Evolutionary conservation across 1,140 invertebrate species (phyloP).

Genomic region (Trinorchestia longiramus): DNA sequence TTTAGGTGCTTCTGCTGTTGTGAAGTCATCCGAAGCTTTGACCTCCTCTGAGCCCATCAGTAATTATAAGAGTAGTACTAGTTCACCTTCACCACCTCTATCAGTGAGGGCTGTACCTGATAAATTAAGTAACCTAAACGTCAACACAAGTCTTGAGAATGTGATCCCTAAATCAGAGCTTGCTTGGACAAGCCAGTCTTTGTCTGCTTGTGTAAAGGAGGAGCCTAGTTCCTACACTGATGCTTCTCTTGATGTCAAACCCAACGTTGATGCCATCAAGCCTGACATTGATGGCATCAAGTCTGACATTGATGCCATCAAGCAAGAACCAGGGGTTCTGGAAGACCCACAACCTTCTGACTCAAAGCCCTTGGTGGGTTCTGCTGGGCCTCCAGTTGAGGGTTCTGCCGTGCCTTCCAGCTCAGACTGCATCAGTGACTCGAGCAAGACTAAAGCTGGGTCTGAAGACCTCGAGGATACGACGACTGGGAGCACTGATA

Average conservation of each 20-base stretch:
- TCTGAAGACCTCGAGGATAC: neutral
- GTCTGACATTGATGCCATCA: neutral
- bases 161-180: neutral
- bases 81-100: neutral
- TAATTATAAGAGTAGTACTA: neutral
- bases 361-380: neutral
- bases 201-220: neutral
- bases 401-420: neutral
- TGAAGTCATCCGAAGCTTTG: neutral
- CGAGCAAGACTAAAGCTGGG: neutral
- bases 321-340: neutral
- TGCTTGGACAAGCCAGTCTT: neutral
- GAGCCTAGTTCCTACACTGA: neutral
- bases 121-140: neutral
- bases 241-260: no score
- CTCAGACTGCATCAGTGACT: neutral
- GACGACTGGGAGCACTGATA: neutral
- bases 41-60: neutral
- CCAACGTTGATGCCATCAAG: neutral
- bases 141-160: neutral
- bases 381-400: neutral
- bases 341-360: neutral
- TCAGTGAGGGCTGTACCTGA: neutral
- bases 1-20: neutral
- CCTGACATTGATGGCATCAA: neutral